phyloP scores from a whole-genome alignment of 2,113 vertebrate species.

The Semnopithecus entellus region DNA sequence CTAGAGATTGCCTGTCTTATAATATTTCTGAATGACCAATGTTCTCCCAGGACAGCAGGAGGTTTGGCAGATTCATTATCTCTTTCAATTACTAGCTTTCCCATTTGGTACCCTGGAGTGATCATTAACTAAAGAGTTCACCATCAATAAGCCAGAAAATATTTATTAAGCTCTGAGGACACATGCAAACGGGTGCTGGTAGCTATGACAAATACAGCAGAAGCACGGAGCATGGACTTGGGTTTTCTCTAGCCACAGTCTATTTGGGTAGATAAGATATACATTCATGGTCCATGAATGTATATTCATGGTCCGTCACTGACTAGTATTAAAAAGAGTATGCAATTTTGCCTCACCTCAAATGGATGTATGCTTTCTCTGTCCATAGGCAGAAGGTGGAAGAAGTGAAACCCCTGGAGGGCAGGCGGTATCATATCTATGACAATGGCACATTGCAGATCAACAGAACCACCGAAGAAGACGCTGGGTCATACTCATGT shows the following conservation, averaged over 20 bases:
- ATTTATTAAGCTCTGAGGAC: constrained; percentile 36
- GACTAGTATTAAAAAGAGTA: rapidly evolving
- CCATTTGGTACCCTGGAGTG: not conserved
- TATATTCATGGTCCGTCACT: not conserved
- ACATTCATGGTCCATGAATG: not conserved
- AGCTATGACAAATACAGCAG: not conserved
- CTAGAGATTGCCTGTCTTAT: not conserved
- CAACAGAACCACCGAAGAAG: constrained; percentile 81
- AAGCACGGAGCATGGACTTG: rapidly evolving
- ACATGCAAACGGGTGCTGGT: not conserved
- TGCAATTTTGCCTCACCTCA: not conserved
- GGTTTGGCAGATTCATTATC: constrained; percentile 15
- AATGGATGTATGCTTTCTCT: not conserved
- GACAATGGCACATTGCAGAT: constrained; percentile 93
- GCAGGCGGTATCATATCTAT: constrained; percentile 81
- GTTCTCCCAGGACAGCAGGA: not conserved
- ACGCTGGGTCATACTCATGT: constrained; percentile 91
- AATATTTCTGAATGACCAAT: constrained; percentile 36
- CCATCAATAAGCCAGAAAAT: constrained; percentile 18
- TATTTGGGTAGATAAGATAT: not conserved
- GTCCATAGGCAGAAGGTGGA: constrained; percentile 89
- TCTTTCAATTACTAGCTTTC: constrained; percentile 37
- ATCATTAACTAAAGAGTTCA: not conserved
- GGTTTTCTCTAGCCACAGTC: not conserved
- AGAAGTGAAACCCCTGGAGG: constrained; percentile 83